phyloP scores from a whole-genome alignment of 1,140 invertebrate genomes.

The Chelonus insularis region DNA sequence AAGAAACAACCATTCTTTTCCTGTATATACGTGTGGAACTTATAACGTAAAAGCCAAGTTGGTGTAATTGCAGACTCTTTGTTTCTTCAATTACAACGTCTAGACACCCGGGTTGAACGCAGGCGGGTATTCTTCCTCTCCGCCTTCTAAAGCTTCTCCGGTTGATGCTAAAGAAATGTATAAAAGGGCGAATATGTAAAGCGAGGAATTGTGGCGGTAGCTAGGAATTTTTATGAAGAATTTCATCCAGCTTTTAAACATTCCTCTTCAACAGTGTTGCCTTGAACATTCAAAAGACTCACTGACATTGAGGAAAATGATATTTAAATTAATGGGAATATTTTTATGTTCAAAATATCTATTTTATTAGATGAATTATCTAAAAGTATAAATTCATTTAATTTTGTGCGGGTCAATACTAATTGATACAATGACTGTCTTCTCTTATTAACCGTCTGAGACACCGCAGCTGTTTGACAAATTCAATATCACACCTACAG shows the following conservation, averaged over 20 bases:
- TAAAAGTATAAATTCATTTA: no score
- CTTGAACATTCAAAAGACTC: background rate
- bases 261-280: background rate
- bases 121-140: constrained; percentile 7
- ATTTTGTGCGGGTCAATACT: background rate
- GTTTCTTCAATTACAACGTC: constrained; percentile 53
- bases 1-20: constrained; percentile 29
- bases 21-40: background rate
- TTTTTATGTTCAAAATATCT: no score
- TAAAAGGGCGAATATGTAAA: constrained; percentile 5
- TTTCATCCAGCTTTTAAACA: constrained; percentile 16
- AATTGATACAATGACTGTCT: background rate
- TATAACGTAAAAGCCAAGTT: constrained; percentile 17
- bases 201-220: constrained; percentile 18
- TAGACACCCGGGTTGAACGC: constrained; percentile 35
- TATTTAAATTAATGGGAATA: no score
- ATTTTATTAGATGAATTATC: no score
- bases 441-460: background rate
- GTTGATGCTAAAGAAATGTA: background rate
- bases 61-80: constrained; percentile 50
- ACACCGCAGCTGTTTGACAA: background rate
- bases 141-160: constrained; percentile 9
- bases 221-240: constrained; percentile 47
- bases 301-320: no score
- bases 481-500: background rate